Evolutionary conservation across 2,797 vertebrate genomes (phyloP), one percentile per base, ranked within the genome.

Genomic region (Aldrovandia affinis): DNA sequence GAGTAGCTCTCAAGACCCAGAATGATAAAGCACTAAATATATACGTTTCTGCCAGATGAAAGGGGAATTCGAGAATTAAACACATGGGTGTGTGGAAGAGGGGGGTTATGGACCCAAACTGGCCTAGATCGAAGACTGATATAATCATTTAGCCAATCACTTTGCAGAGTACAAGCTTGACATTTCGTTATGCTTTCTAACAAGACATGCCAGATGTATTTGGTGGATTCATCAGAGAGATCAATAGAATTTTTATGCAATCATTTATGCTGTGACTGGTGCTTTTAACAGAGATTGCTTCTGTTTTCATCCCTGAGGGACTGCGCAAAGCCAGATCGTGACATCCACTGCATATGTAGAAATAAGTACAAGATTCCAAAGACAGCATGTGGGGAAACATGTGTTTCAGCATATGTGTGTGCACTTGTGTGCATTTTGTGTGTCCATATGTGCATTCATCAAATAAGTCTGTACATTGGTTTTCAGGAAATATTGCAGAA

Each of bases 191-290:
- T 75, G 20, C 70, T 25, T 44, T 75, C 39, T 44, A 42, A 42
- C 70, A 42, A 44, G 39, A 75, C 70, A 44, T 75, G 36, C 44
- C 70, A 75, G 70, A 75, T 75, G 14, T 25, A 81, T 47, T 81
- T 5, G 2, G 42, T 30, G 77, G 78, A 88, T 70, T 79, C 73
- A 28, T 85, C 87, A 81, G 89, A 89, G 89, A 88, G 89, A 93
- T 93, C 89, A 89, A 88, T 89, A 88, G 88, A 89, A 89, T 93
- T 91, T 90, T 88, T 83, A 87, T 91, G 91, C 28, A 65, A 30
- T 44, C 73, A 59, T 73, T 79, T 89, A 88, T 88, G 65, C 78
- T 33, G 44, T 77, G 92, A 91, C 86, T 90, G 86, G 88, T 84
- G 88, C 84, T 88, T 91, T 90, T 89, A 86, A 92, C 70, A 87